Percentiles rank a stretch among this genome's conserved stretches.
These are phyloP conservation scores for Spilosoma lubricipeda DNA, from an alignment of 2,888 invertebrate species.

Conservation along the genomic window DNA sequence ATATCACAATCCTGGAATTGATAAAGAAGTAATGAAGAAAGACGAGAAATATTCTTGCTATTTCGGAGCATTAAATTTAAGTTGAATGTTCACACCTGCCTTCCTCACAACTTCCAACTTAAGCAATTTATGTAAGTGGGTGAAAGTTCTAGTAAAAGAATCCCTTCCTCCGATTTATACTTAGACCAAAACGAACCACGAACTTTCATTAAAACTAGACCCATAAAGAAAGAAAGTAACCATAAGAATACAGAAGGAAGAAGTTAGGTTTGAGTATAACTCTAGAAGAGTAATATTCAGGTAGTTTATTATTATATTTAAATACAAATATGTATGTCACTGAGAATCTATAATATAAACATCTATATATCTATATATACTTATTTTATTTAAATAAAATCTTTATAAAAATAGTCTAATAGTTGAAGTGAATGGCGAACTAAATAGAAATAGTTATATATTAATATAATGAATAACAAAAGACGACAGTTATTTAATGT, in stretches of 20 bases:
- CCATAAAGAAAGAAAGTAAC: not conserved
- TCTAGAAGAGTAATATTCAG: not conserved
- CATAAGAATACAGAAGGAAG: not conserved
- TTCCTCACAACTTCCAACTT: not conserved
- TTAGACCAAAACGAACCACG: not conserved
- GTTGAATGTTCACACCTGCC: not conserved
- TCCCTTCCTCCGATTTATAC: not conserved
- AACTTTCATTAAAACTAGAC: not conserved
- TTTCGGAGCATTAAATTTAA: too few relatives aligned
- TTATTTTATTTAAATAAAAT: too few relatives aligned
- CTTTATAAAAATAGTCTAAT: too few relatives aligned
- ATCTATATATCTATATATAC: too few relatives aligned
- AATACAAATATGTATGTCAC: not conserved
- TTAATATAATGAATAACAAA: not conserved
- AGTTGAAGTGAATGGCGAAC: not conserved
- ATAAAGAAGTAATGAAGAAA: not conserved
- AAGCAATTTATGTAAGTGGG: not conserved
- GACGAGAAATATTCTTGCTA: not conserved
- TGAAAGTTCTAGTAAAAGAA: not conserved
- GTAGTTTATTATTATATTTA: not conserved
- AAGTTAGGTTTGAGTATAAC: not conserved
- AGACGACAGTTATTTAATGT: not conserved
- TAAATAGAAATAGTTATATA: not conserved
- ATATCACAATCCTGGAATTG: constrained; percentile 12
- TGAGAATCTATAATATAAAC: too few relatives aligned